Evolutionary conservation across 2,888 invertebrate species (phyloP).

Genomic region (Meliscaeva auricollis): DNA sequence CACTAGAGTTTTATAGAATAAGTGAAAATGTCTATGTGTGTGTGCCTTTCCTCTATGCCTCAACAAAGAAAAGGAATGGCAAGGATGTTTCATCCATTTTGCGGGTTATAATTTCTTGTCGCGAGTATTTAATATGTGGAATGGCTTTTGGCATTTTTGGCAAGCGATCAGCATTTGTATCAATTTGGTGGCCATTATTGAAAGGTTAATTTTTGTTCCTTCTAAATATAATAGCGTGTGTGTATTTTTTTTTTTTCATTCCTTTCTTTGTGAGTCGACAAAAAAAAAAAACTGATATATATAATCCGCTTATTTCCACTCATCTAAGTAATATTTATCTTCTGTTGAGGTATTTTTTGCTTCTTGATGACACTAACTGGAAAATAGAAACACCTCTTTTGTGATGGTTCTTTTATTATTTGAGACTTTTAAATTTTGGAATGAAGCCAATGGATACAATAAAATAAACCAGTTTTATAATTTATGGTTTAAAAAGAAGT

Average conservation of each 20-base stretch:
- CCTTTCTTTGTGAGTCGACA: not conserved
- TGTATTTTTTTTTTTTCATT: not conserved
- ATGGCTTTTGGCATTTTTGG: constrained; percentile 75
- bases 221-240: constrained; percentile 33
- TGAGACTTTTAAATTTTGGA: constrained; percentile 51
- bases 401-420: constrained; percentile 29
- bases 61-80: constrained; percentile 49
- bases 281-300: constrained; percentile 21
- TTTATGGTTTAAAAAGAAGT: not conserved
- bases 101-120: constrained; percentile 73
- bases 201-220: constrained; percentile 74
- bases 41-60: not conserved
- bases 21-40: constrained; percentile 50
- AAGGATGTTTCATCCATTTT: constrained; percentile 67
- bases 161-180: constrained; percentile 72
- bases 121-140: constrained; percentile 76
- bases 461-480: not conserved
- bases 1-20: constrained; percentile 48
- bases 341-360: constrained; percentile 30
- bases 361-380: constrained; percentile 42
- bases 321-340: constrained; percentile 63
- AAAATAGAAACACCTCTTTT: constrained; percentile 56
- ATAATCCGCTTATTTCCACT: constrained; percentile 65
- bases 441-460: constrained; percentile 27
- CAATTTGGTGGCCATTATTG: constrained; percentile 75